Conservation (phyloP, 2,113 vertebrate species). For the Colius striatus region DNA sequence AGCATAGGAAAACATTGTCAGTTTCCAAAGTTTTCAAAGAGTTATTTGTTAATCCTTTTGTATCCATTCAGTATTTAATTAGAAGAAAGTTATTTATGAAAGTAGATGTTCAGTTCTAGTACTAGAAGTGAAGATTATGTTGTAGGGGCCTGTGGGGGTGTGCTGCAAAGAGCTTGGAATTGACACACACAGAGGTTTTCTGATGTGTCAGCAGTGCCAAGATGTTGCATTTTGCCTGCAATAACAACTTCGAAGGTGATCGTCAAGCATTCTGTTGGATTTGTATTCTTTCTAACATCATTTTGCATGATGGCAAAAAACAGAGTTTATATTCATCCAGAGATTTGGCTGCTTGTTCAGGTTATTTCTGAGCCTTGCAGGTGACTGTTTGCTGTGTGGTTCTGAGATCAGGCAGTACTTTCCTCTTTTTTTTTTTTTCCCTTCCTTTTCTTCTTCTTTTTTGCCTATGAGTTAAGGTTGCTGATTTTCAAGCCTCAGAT, state of each 20-base stretch:
- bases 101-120: neutral
- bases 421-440: accelerated
- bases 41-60: conserved; percentile 1
- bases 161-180: neutral
- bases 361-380: neutral
- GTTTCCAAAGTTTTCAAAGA: neutral
- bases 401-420: neutral
- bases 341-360: neutral
- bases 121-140: neutral
- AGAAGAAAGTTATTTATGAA: neutral
- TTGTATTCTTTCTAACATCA: neutral
- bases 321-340: neutral
- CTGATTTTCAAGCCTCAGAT: conserved; percentile 56
- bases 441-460: neutral
- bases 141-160: conserved; percentile 1
- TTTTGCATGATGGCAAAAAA: neutral
- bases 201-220: conserved; percentile 24
- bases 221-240: conserved; percentile 39
- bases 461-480: neutral
- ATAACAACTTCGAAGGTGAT: conserved; percentile 51
- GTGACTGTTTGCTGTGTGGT: neutral
- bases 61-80: neutral
- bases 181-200: neutral
- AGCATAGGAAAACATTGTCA: neutral
- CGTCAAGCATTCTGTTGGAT: conserved; percentile 15